Base-by-base conservation (phyloP, 2,888 invertebrate species). In the Dichetophora obliterata region DNA sequence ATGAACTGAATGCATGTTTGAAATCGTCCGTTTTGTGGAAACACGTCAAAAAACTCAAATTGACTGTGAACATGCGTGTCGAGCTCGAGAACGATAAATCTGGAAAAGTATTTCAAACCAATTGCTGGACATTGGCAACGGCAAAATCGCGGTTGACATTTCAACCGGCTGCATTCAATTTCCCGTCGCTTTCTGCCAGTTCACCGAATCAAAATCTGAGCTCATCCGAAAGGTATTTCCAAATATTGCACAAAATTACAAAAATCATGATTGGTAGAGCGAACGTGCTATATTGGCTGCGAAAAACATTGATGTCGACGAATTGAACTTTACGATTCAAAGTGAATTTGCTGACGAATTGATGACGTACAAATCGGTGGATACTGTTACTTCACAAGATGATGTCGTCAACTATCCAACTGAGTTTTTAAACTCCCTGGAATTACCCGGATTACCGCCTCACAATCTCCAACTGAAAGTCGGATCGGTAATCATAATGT, bases 1-100 rank as follows among this genome's bases (percentile, higher is more conserved):
- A 82, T 80, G 81, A 82, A 72, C 54, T 83, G 0, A 82, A 84
- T 50, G 82, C 84, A 63, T 85, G 79, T 73, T 34, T 79, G 16
- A 80, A 80, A 59, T 77, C 77, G 34, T 81, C 77, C 43, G 3
- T 16, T 79, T 76, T 75, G 63, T 79, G 78, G 79, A 37, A 37
- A 37, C 37, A 37, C 37, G 37, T 37, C 37, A 37, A 37, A 1
- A 37, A 37, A 59, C 27, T 79, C 16, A 24, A n/a, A 70, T 63
- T 81, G 14, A 78, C 52, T 48, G 68, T 54, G 37, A 80, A 79
- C 37, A 76, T 76, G 69, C 75, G 78, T 63, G 78, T 79, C 14
- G 27, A 74, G 31, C 57, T 80, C 48, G 75, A 71, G 77, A 77
- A 80, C 52, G 78, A 81, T 78, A 63, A 27, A 68, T 66, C 61